phyloP scores from a whole-genome alignment of 2,888 invertebrate species.

The Nebria salina region DNA sequence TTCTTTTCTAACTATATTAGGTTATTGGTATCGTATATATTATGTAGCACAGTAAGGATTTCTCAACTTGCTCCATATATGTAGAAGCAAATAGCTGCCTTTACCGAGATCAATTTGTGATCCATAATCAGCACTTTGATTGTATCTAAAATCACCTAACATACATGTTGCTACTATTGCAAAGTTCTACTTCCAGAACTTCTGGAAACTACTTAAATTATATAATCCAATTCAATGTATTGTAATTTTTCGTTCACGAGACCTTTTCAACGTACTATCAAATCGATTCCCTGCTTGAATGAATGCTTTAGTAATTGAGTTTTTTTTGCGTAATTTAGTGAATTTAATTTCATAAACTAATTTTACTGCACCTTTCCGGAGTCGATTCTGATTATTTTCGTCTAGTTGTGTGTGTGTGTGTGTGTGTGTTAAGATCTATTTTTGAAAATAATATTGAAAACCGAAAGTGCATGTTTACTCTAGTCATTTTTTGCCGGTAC shows the following conservation, averaged over 20 bases:
- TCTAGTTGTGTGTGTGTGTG: too few species aligned
- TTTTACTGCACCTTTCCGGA: too few species aligned
- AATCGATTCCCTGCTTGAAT: too few species aligned
- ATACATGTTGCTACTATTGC: neutral
- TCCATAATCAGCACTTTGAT: neutral
- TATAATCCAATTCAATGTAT: neutral
- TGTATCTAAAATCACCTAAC: constrained; percentile 2
- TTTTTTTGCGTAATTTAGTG: too few species aligned
- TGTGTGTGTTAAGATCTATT: too few species aligned
- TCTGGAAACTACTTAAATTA: neutral
- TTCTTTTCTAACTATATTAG: constrained; percentile 22
- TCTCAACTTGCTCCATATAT: neutral
- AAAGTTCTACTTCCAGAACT: neutral
- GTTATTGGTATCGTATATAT: constrained; percentile 19
- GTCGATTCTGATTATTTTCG: too few species aligned
- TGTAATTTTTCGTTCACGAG: neutral
- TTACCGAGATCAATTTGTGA: neutral
- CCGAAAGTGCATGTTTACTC: too few species aligned
- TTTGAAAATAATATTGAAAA: too few species aligned
- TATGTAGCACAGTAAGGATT: neutral
- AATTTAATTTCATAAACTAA: too few species aligned
- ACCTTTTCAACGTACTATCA: neutral
- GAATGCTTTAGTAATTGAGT: too few species aligned
- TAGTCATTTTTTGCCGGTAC: too few species aligned
- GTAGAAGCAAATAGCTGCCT: too few species aligned